Evolutionary conservation across 2,888 invertebrate species (phyloP), one percentile per base, ranked within the genome.

Genomic region (Plagodis pulveraria): DNA sequence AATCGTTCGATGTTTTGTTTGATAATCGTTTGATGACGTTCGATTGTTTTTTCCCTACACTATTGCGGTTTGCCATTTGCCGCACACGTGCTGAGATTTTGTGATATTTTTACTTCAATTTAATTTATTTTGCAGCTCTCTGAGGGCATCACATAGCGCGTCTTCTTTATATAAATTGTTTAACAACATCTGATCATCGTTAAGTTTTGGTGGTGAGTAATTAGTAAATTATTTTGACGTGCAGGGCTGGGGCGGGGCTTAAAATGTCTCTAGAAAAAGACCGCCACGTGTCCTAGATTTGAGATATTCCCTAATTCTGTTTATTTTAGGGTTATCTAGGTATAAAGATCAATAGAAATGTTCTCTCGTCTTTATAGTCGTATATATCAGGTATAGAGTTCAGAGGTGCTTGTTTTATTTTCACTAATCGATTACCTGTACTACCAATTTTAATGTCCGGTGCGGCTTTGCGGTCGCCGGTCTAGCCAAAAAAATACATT

Each of bases 81-180:
- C 89, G 91, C 90, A 91, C 92, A 92, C 90, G 92, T 92, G 91
- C 91, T 87, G 85, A 82, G 83, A 81, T 82, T 88, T 91, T 91
- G 89, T 90, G 87, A 89, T 90, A 91, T 90, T 89, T 90, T 90
- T 87, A 85, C 76, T 78, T 57, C 67, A 76, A 85, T 81, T 82
- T 81, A 81, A 77, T 86, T 84, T 83, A 81, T 73, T 84, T 89
- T 87, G 75, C 83, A 84, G 80, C 79, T 74, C 76, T 76, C 75
- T 66, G 77, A 74, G 74, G 74, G 70, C 80, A 69, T 69, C 76
- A 62, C 66, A 71, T 75, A 80, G 73, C 73, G 70, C 73, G 70
- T 77, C 76, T 74, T 73, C 60, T 72, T 69, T 73, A 77, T 69
- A 75, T 74, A 72, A 70, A 77, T 80, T 80, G 77, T 78, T 82